Percentiles rank a stretch among this genome's conserved stretches.
Conservation (phyloP, 2,113 vertebrate genomes). For the Dasyornis broadbenti region DNA sequence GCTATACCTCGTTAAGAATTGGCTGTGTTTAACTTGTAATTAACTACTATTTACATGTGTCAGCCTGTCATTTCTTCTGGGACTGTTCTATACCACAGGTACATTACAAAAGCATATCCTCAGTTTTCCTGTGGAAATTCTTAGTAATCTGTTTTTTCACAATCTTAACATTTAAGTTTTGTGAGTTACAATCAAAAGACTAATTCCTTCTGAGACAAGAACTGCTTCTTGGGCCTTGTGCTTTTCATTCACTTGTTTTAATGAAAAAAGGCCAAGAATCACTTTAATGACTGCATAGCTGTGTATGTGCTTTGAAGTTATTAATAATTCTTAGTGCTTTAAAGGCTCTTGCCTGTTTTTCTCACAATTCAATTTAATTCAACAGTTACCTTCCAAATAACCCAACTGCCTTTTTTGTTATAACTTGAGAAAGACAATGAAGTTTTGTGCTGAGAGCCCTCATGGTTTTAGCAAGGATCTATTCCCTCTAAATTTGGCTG, state of each 20-base stretch:
- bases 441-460: neutral
- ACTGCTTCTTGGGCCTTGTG: neutral
- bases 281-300: neutral
- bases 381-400: neutral
- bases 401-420: neutral
- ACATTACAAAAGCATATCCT: neutral
- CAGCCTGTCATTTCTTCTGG: neutral
- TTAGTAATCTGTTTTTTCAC: neutral
- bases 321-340: neutral
- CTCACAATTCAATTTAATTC: neutral
- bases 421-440: neutral
- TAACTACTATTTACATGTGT: neutral
- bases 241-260: neutral
- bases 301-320: neutral
- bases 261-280: neutral
- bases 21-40: neutral
- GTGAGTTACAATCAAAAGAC: neutral
- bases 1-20: neutral
- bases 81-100: neutral
- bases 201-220: neutral
- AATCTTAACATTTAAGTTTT: neutral
- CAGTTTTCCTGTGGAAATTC: neutral
- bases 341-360: neutral
- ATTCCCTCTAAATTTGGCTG: neutral
- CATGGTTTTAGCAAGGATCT: neutral